Percentiles rank a stretch among this genome's conserved stretches.
These are phyloP conservation scores for Mungos mungo DNA, from an alignment of 2,113 vertebrate genomes.

Conservation along the genomic window DNA sequence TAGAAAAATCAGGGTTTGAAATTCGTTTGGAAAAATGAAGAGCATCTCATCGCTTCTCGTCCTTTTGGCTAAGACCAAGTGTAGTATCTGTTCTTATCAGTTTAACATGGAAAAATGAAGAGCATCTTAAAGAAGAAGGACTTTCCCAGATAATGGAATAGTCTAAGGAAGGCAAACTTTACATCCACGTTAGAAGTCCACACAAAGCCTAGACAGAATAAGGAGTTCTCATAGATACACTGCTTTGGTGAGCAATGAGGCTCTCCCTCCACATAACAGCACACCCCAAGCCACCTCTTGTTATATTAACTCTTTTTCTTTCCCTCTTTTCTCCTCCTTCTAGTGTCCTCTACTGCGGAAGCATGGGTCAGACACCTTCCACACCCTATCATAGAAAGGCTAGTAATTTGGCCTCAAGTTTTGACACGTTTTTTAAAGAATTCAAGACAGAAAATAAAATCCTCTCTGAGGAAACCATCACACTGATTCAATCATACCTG, in stretches of 20 bases:
- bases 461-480: not conserved
- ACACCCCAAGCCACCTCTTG: not conserved
- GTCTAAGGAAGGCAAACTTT: not conserved
- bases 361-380: not conserved
- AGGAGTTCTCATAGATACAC: not conserved
- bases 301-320: not conserved
- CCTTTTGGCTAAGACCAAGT: no score
- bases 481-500: not conserved
- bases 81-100: no score
- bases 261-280: not conserved
- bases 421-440: not conserved
- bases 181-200: not conserved
- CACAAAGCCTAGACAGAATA: not conserved
- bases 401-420: not conserved
- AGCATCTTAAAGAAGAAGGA: not conserved
- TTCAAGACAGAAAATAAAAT: not conserved
- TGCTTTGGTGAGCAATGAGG: not conserved
- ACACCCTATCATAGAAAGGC: fast-evolving
- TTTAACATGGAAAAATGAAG: not conserved
- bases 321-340: not conserved
- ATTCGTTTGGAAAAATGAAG: not conserved
- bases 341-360: not conserved
- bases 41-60: no score
- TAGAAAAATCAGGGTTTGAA: not conserved
- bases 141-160: no score